phyloP scores from a whole-genome alignment of 2,888 invertebrate genomes.

The Nemoura dubitans region DNA sequence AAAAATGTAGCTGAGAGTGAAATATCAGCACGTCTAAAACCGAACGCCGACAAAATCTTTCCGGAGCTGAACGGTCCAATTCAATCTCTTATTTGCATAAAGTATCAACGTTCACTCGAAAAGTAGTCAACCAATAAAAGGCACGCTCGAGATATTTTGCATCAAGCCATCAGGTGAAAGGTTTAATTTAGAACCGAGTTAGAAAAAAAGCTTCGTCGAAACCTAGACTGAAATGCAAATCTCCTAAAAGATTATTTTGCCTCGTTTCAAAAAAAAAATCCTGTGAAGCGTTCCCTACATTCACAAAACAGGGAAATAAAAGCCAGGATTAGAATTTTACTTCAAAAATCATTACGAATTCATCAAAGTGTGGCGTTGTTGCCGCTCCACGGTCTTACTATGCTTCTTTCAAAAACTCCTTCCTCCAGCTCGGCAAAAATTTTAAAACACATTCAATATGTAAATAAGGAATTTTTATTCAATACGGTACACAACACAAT shows the following conservation, averaged over 20 bases:
- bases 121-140: slow-evolving; percentile 27
- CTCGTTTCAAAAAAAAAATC: slow-evolving; percentile 3
- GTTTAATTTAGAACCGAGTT: slow-evolving; percentile 16
- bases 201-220: not conserved
- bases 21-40: not conserved
- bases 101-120: slow-evolving; percentile 25
- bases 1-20: not conserved
- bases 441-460: not conserved
- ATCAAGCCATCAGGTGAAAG: slow-evolving; percentile 15
- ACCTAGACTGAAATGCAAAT: slow-evolving; percentile 9
- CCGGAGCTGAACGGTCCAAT: slow-evolving; percentile 12
- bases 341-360: slow-evolving; percentile 21
- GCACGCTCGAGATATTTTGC: slow-evolving; percentile 1
- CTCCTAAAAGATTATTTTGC: not conserved
- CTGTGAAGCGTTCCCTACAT: slow-evolving; percentile 29
- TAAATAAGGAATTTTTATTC: slow-evolving; percentile 19
- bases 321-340: slow-evolving; percentile 28
- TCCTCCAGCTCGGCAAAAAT: not conserved
- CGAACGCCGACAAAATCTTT: not conserved
- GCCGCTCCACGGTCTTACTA: not conserved
- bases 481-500: not conserved
- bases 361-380: not conserved
- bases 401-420: not conserved
- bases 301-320: slow-evolving; percentile 24
- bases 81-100: slow-evolving; percentile 33